These are phyloP conservation scores for Bolinopsis microptera DNA, from an alignment of 37 sponge, comb jelly and placozoan species.

Conservation along the genomic window DNA sequence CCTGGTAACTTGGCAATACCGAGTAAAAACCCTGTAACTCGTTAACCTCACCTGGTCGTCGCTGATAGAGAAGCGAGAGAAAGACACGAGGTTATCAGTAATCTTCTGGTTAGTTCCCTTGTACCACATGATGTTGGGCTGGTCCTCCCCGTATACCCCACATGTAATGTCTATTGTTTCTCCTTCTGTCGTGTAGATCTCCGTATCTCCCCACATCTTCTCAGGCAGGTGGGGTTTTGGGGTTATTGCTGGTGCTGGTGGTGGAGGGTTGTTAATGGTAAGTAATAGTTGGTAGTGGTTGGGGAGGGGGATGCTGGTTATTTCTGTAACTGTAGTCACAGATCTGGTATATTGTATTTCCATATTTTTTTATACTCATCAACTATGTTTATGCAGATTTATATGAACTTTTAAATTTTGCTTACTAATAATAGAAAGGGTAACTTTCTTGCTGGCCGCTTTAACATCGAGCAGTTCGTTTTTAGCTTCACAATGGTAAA, in stretches of 20 bases:
- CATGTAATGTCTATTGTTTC: conserved; percentile 1
- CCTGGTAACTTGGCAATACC: too few relatives aligned
- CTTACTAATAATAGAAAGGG: not conserved
- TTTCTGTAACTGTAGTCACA: too few relatives aligned
- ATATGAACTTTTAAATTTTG: too few relatives aligned
- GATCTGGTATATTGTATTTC: too few relatives aligned
- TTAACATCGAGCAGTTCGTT: not conserved
- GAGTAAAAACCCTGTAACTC: too few relatives aligned
- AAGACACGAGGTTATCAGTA: not conserved
- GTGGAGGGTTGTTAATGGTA: too few relatives aligned
- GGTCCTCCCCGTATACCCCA: conserved; percentile 42
- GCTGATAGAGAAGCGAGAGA: not conserved
- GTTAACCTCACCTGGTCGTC: not conserved
- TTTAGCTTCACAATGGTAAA: not conserved
- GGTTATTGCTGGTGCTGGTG: not conserved
- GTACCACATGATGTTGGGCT: conserved; percentile 11
- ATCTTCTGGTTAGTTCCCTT: conserved; percentile 49
- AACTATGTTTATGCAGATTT: too few relatives aligned
- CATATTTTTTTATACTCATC: too few relatives aligned
- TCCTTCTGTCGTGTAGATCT: not conserved
- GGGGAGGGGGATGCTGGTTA: too few relatives aligned
- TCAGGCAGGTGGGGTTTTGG: not conserved
- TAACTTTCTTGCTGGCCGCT: not conserved
- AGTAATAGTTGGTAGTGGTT: too few relatives aligned
- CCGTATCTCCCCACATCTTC: not conserved